Evolutionary conservation across 2,888 invertebrate genomes (phyloP).

Genomic region (Dynastes maya): DNA sequence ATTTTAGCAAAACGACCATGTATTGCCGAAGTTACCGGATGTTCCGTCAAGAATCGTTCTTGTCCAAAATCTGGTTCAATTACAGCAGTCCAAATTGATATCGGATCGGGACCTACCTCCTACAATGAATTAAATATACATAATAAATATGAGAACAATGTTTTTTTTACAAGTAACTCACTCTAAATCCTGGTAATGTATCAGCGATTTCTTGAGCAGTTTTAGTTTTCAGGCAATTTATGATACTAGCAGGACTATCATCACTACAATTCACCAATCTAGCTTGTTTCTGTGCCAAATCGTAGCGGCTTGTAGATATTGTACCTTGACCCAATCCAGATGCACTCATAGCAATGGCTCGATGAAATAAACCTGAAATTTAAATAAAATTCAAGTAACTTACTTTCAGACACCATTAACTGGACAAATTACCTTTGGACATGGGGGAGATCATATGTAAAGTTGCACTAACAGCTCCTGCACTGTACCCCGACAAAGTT

Average conservation of each 20-base stretch:
- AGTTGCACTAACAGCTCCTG: constrained; percentile 69
- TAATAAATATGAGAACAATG: neutral
- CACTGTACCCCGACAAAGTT: constrained; percentile 77
- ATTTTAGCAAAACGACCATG: constrained; percentile 74
- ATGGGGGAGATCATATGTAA: constrained; percentile 78
- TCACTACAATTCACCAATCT: constrained; percentile 75
- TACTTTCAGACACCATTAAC: neutral
- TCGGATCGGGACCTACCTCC: constrained; percentile 73
- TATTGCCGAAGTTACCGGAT: constrained; percentile 74
- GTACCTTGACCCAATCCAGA: constrained; percentile 74
- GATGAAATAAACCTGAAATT: constrained; percentile 67
- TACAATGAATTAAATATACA: constrained; percentile 57
- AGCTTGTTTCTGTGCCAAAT: constrained; percentile 78
- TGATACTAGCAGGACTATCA: constrained; percentile 72
- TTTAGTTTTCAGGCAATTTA: constrained; percentile 76
- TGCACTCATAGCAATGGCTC: constrained; percentile 80
- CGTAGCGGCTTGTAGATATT: constrained; percentile 72
- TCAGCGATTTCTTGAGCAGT: constrained; percentile 71
- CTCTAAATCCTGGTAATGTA: constrained; percentile 70
- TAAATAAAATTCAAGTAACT: neutral
- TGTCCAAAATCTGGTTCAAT: constrained; percentile 78
- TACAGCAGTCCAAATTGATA: constrained; percentile 75
- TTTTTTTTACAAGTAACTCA: constrained; percentile 58
- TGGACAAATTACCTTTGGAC: constrained; percentile 71
- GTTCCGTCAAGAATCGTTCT: constrained; percentile 75